Evolutionary conservation across 2,888 invertebrate genomes (phyloP).

Genomic region (Mechanitis messenoides): DNA sequence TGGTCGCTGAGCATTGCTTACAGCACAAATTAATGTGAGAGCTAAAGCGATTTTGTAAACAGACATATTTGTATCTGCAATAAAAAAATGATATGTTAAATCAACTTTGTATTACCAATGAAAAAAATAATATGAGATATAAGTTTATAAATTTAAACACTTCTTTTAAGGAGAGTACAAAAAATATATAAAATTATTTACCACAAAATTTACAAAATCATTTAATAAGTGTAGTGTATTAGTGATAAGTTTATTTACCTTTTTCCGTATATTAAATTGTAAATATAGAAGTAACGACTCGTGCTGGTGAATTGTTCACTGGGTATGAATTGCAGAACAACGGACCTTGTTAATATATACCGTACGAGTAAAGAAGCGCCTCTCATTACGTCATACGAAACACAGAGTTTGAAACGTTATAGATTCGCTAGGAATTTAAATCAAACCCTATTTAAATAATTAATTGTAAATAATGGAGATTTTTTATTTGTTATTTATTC

Average conservation of each 20-base stretch:
- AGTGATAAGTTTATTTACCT: constrained; percentile 19
- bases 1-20: constrained; percentile 74
- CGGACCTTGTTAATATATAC: constrained; percentile 13
- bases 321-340: constrained; percentile 6
- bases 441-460: too few relatives aligned
- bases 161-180: too few relatives aligned
- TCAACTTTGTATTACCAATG: constrained; percentile 6
- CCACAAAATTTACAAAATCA: too few relatives aligned
- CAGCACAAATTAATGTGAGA: constrained; percentile 17
- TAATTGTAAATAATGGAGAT: too few relatives aligned
- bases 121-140: too few relatives aligned
- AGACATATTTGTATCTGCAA: constrained; percentile 28
- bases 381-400: constrained; percentile 1
- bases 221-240: neutral
- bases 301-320: neutral
- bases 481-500: too few relatives aligned
- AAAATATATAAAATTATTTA: too few relatives aligned
- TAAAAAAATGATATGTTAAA: constrained; percentile 6
- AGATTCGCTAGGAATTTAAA: too few relatives aligned
- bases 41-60: constrained; percentile 19
- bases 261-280: constrained; percentile 2
- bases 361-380: neutral
- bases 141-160: too few relatives aligned
- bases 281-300: neutral
- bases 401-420: too few relatives aligned